Conservation (phyloP, 2,888 invertebrate species). For the Zaprionus lineosus region DNA sequence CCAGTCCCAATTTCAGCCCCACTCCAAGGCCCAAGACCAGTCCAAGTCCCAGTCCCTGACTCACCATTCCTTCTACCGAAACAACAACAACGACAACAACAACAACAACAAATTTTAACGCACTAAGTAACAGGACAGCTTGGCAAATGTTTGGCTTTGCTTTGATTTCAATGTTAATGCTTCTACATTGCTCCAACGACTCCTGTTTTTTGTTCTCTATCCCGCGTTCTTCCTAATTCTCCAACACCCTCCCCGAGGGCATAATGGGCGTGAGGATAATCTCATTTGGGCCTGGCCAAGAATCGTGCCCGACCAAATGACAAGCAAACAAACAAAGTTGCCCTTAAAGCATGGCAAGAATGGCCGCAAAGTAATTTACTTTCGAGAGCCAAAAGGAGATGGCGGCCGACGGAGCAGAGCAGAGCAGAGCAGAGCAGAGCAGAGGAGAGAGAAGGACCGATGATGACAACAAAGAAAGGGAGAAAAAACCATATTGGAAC, state of each 20-base stretch:
- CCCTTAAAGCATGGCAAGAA: conserved; percentile 38
- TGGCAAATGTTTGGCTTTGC: conserved; percentile 69
- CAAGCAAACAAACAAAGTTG: conserved; percentile 43
- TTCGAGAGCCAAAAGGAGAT: too few relatives aligned
- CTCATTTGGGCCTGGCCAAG: conserved; percentile 34
- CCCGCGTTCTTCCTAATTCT: neutral
- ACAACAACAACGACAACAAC: too few relatives aligned
- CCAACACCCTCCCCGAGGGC: neutral
- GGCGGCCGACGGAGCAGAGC: too few relatives aligned
- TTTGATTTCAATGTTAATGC: conserved; percentile 63
- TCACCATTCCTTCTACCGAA: neutral
- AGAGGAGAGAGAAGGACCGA: neutral
- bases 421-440: neutral
- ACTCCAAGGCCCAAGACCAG: too few relatives aligned
- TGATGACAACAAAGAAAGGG: neutral
- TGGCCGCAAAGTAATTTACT: conserved; percentile 38
- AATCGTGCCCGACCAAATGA: conserved; percentile 37
- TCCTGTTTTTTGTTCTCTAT: neutral
- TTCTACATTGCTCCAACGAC: neutral
- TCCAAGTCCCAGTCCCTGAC: neutral
- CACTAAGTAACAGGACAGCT: conserved; percentile 66
- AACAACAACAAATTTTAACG: too few relatives aligned
- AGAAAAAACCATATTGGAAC: conserved; percentile 1
- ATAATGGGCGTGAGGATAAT: conserved; percentile 38
- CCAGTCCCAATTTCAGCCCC: neutral